A percentile compares a stretch with the other conserved stretches of the same genome.
phyloP scores from a whole-genome alignment of 2,797 vertebrate species.

The Tangara arthus region DNA sequence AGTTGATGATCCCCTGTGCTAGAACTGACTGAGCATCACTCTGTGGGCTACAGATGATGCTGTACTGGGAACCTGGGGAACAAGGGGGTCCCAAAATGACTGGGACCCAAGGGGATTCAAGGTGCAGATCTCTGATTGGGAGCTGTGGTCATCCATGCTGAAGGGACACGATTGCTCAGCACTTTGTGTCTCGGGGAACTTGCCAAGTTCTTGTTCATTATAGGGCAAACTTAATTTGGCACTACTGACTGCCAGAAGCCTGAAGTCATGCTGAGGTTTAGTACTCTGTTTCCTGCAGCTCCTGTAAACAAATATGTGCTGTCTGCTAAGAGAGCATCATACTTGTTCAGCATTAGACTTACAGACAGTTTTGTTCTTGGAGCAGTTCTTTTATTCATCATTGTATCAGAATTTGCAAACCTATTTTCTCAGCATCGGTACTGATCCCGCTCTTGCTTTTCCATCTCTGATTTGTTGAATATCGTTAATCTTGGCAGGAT shows the following conservation, averaged over 20 bases:
- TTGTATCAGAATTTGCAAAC: background rate
- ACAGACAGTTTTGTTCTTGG: background rate
- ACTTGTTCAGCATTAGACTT: background rate
- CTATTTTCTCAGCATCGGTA: background rate
- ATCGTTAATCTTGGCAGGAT: background rate
- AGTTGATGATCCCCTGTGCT: background rate
- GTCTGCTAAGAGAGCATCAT: background rate
- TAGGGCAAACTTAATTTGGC: background rate
- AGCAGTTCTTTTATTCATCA: background rate
- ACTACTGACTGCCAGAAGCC: background rate
- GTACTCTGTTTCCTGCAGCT: background rate
- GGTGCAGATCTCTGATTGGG: background rate
- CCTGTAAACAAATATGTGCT: background rate
- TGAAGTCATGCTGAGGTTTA: background rate
- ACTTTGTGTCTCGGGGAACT: background rate
- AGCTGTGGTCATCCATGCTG: background rate
- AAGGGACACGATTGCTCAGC: background rate
- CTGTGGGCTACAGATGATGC: background rate
- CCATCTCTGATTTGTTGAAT: background rate
- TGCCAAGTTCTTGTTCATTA: conserved; percentile 1
- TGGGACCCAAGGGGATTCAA: background rate
- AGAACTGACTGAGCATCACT: background rate
- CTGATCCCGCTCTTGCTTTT: background rate
- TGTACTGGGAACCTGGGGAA: background rate
- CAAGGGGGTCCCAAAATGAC: background rate